Evolutionary conservation across 2,888 invertebrate genomes (phyloP), one percentile per base, ranked within the genome.

Genomic region (Athetis lepigone): DNA sequence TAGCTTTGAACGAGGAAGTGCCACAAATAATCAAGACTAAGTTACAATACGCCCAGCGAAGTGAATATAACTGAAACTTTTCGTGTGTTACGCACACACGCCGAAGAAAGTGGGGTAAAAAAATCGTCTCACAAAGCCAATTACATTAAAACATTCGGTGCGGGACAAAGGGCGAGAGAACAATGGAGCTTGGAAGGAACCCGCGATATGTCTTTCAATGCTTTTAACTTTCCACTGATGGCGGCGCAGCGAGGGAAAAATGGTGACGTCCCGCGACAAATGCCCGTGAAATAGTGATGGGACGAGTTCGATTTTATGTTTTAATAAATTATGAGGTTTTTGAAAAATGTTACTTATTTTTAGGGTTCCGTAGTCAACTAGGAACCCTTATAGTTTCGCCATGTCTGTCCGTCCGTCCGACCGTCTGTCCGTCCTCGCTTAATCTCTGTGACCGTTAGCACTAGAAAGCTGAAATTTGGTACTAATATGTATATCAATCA

Each of bases 141-240:
- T 95, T 95, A 95, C 95, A 95, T 95, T 95, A 95, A 95, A 95
- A 95, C 94, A 94, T 94, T 94, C 91, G 90, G 88, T 81, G 82
- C 86, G 88, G 92, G 90, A 93, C 94, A 93, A 94, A 93, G 94
- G 94, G 91, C 92, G 88, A 82, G 87, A 91, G 93, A 94, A 95
- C 94, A 94, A 95, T 94, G 89, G 88, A 84, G 85, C 85, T 85
- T 86, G 88, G 90, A 90, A 92, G 90, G 90, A 92, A 89, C 91
- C 89, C 92, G 92, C 92, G 94, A 94, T 93, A 94, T 93, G 94
- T 95, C 95, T 94, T 92, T 92, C 95, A 94, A 95, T 94, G 95
- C 95, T 95, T 95, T 95, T 95, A 95, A 94, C 94, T 94, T 95
- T 92, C 89, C 89, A 88, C 92, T 94, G 93, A 93, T 94, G 95